Evolutionary conservation across 2,888 invertebrate genomes (phyloP), one percentile per base, ranked within the genome.

Genomic region (Flexamia atlantica): DNA sequence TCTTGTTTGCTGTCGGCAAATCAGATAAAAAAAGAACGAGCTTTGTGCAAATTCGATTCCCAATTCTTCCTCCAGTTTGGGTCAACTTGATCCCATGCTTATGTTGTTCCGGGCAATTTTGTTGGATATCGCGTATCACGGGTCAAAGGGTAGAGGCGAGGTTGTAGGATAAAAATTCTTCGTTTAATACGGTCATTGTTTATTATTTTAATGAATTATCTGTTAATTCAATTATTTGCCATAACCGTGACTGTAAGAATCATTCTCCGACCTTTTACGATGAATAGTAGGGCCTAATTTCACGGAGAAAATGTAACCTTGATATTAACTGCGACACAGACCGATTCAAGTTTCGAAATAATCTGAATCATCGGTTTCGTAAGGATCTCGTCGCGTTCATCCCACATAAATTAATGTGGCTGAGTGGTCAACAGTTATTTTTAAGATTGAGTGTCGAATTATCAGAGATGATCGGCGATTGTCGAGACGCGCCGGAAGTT

Each of bases 31-130:
- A 79, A 50, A 28, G 32, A 25, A 76, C 23, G 76, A 50, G 57
- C 1, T 20, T 50, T 79, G 23, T 79, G 79, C 79, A 14, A 79
- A 79, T 79, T 79, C 57, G 57, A 79, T 79, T 25, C 50, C 57
- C 46, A 1, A 76, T 36, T 14, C 28, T 64, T 20, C 64, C 12
- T 36, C 9, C 12, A 46, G 14, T 3, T 46, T 12, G 46, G 12
- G 46, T 46, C 14, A 9, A 9, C n/a, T n/a, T n/a, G n/a, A n/a
- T n/a, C n/a, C n/a, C n/a, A n/a, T n/a, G n/a, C n/a, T n/a, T n/a
- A n/a, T n/a, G n/a, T n/a, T n/a, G n/a, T n/a, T n/a, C n/a, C n/a
- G n/a, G n/a, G n/a, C n/a, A n/a, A n/a, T n/a, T n/a, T n/a, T n/a
- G 14, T 46, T 17, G 17, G 2, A 1, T 46, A 17, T 46, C 2